Evolutionary conservation across 2,113 vertebrate genomes (phyloP).

Genomic region (Solea senegalensis): DNA sequence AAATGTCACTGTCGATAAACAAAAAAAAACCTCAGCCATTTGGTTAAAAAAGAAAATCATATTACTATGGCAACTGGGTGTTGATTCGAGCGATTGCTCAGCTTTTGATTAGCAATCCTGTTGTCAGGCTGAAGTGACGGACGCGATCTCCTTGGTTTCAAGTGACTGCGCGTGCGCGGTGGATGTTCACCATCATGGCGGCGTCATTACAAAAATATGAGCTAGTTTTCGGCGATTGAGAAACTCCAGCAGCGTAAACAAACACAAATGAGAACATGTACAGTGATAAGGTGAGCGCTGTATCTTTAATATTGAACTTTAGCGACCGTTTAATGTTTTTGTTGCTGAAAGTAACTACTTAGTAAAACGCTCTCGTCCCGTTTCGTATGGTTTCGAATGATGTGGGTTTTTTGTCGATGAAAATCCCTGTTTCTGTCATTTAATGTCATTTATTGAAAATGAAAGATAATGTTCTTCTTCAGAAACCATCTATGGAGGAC

Average conservation of each 20-base stretch:
- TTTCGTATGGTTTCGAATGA: background rate
- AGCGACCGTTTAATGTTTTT: no score
- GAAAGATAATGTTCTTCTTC: slow-evolving; percentile 15
- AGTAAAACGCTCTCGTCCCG: background rate
- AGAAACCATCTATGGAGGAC: slow-evolving; percentile 92
- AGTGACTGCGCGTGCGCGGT: slow-evolving; percentile 64
- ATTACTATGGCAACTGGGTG: slow-evolving; percentile 43
- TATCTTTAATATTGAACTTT: background rate
- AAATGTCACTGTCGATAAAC: background rate
- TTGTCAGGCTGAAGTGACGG: slow-evolving; percentile 74
- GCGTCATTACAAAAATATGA: slow-evolving; percentile 47
- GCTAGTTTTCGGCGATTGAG: slow-evolving; percentile 1
- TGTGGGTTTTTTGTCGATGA: background rate
- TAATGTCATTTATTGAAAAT: background rate
- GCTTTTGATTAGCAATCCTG: slow-evolving; percentile 53
- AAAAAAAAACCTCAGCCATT: no score
- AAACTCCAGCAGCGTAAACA: background rate
- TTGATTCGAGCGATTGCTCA: slow-evolving; percentile 46
- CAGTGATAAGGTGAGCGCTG: slow-evolving; percentile 69
- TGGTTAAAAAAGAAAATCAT: no score
- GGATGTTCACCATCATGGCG: slow-evolving; percentile 62
- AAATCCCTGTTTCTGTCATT: background rate
- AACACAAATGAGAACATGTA: slow-evolving; percentile 61
- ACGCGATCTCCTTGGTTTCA: slow-evolving; percentile 72
- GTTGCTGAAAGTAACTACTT: background rate